Percentiles rank a stretch among this genome's conserved stretches.
Conservation (phyloP, 53 echinoderm and acorn worm genomes). For the Temnopleurus reevesii region DNA sequence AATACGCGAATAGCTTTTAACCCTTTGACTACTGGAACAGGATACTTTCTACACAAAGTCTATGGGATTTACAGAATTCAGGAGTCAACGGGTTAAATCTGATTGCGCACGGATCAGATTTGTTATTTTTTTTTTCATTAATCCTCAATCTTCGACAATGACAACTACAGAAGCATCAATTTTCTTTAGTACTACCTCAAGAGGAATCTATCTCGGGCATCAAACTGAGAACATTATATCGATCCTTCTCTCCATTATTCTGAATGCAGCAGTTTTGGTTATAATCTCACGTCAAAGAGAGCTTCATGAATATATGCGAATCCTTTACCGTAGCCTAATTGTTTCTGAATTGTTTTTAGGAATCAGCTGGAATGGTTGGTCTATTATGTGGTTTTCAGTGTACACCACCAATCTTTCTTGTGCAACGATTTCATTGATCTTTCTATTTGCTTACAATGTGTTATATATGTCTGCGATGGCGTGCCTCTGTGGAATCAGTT, state of each 20-base stretch:
- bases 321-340: not conserved
- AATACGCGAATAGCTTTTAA: no score
- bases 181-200: no score
- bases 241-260: not conserved
- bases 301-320: not conserved
- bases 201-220: no score
- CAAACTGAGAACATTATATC: not conserved
- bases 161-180: no score
- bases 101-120: no score
- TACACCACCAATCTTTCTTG: not conserved
- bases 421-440: not conserved
- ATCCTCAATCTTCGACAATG: no score
- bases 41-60: no score
- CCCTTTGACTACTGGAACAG: no score
- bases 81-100: no score
- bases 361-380: not conserved
- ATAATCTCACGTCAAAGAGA: not conserved
- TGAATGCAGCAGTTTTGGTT: not conserved
- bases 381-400: not conserved
- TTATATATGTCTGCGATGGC: not conserved
- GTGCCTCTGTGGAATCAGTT: not conserved
- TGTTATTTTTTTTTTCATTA: no score
- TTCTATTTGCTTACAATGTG: not conserved
- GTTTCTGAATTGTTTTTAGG: not conserved
- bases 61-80: no score